A percentile compares a stretch with the other conserved stretches of the same genome.
Evolutionary conservation across 1,140 invertebrate species (phyloP).

Genomic region (Drosophila leontia): DNA sequence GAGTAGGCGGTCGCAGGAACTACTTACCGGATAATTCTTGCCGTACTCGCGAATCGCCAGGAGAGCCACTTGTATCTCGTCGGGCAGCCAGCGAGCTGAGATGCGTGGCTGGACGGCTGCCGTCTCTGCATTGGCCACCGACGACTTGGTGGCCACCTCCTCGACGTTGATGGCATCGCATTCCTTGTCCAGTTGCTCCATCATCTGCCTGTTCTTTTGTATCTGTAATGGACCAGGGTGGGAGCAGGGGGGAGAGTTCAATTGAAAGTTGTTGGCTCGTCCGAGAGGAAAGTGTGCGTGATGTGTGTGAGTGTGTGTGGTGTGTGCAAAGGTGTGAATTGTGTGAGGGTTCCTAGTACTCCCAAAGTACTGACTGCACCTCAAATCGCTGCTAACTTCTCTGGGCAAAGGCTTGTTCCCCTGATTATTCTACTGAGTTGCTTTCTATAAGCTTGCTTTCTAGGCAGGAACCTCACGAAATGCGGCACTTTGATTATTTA

Average conservation of each 20-base stretch:
- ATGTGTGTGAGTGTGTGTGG: not conserved
- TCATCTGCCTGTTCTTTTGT: slow-evolving; percentile 96
- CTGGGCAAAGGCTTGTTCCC: not conserved
- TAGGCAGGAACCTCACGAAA: not conserved
- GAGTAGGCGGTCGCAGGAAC: fast-evolving
- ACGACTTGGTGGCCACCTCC: slow-evolving; percentile 27
- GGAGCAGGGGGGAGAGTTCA: slow-evolving; percentile 54
- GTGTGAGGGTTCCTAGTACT: not conserved
- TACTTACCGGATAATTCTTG: slow-evolving; percentile 93
- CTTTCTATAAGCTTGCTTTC: no score
- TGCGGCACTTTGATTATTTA: not conserved
- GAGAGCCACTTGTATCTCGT: slow-evolving; percentile 95
- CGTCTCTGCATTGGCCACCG: slow-evolving; percentile 89
- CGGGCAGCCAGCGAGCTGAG: slow-evolving; percentile 96
- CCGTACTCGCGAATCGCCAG: slow-evolving; percentile 97
- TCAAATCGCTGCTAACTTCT: not conserved
- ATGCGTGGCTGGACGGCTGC: slow-evolving; percentile 87
- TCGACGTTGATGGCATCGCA: slow-evolving; percentile 49
- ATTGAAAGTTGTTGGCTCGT: slow-evolving; percentile 54
- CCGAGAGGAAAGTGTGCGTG: not conserved
- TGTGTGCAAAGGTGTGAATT: not conserved
- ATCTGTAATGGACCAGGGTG: slow-evolving; percentile 88
- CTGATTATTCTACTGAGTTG: no score
- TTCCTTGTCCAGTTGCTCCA: slow-evolving; percentile 92
- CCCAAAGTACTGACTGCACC: not conserved